A percentile compares a stretch with the other conserved stretches of the same genome.
Evolutionary conservation across 2,888 invertebrate species (phyloP).

Genomic region (Lasiommata megera): DNA sequence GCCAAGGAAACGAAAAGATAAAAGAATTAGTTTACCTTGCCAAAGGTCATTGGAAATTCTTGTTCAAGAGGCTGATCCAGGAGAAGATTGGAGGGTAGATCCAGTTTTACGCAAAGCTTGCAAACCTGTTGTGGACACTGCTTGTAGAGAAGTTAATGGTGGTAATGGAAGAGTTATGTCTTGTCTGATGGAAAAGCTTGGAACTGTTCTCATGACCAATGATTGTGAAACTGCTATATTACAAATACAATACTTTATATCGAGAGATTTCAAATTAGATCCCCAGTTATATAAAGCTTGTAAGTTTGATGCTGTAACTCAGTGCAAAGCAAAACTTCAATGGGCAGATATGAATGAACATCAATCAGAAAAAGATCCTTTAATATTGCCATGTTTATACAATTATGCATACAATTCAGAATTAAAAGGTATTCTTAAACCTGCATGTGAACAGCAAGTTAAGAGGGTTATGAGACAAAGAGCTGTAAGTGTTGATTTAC

Average conservation of each 20-base stretch:
- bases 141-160: conserved; percentile 87
- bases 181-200: conserved; percentile 96
- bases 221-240: conserved; percentile 95
- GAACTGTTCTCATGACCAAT: conserved; percentile 90
- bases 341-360: conserved; percentile 86
- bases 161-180: conserved; percentile 93
- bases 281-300: conserved; percentile 94
- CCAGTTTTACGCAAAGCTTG: conserved; percentile 93
- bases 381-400: conserved; percentile 95
- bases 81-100: conserved; percentile 97
- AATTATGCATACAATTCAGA: conserved; percentile 83
- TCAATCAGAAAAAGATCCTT: conserved; percentile 89
- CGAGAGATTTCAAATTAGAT: conserved; percentile 96
- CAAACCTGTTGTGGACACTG: conserved; percentile 89
- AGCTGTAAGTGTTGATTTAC: conserved; percentile 94
- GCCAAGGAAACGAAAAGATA: conserved; percentile 82
- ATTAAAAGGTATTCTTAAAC: conserved; percentile 76
- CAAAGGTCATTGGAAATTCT: conserved; percentile 90
- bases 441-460: conserved; percentile 88
- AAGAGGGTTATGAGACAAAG: conserved; percentile 95
- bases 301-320: conserved; percentile 90
- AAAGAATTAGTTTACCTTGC: conserved; percentile 86
- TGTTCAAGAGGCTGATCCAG: conserved; percentile 94
- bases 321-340: conserved; percentile 89
- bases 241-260: conserved; percentile 98